These are phyloP conservation scores for Morbakka virulenta DNA, from an alignment of 30 jellyfish, hydroid and myxozoan genomes.

Conservation along the genomic window DNA sequence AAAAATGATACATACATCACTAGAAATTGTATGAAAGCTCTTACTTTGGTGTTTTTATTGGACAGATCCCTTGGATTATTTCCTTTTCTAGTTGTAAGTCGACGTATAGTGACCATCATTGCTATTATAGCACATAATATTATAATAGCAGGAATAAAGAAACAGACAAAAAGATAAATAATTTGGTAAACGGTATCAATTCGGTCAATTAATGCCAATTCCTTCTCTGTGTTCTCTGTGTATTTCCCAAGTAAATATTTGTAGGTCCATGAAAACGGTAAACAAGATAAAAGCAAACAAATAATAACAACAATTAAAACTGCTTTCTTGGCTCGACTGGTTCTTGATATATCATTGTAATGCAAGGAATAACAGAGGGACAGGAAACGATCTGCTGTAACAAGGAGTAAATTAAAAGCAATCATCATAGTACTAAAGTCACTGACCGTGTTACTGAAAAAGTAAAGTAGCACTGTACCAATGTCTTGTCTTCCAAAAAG, in stretches of 20 bases:
- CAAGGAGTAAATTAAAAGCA: conserved; percentile 8
- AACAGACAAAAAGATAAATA: neutral
- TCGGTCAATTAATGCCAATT: neutral
- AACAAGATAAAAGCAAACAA: neutral
- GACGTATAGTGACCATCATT: conserved; percentile 1
- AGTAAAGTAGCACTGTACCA: conserved; percentile 17
- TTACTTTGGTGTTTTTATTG: neutral
- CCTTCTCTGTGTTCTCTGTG: neutral
- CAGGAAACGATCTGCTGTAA: conserved; percentile 25
- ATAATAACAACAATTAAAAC: neutral
- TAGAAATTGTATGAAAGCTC: conserved; percentile 10
- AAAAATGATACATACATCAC: conserved; percentile 16
- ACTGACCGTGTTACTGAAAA: conserved; percentile 16
- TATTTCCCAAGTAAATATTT: conserved; percentile 3
- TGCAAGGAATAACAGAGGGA: conserved; percentile 30
- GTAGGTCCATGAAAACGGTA: conserved; percentile 47
- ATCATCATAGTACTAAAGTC: conserved; percentile 36
- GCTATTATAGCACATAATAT: conserved; percentile 2
- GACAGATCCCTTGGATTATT: neutral
- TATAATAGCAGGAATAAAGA: conserved; percentile 16
- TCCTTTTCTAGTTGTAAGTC: neutral
- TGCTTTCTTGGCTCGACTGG: conserved; percentile 3
- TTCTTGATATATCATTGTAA: neutral
- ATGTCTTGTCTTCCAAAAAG: neutral
- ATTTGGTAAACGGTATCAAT: conserved; percentile 2